A percentile compares a stretch with the other conserved stretches of the same genome.
phyloP scores from a whole-genome alignment of 2,888 invertebrate genomes.

The Bursaphelenchus okinawaensis region DNA sequence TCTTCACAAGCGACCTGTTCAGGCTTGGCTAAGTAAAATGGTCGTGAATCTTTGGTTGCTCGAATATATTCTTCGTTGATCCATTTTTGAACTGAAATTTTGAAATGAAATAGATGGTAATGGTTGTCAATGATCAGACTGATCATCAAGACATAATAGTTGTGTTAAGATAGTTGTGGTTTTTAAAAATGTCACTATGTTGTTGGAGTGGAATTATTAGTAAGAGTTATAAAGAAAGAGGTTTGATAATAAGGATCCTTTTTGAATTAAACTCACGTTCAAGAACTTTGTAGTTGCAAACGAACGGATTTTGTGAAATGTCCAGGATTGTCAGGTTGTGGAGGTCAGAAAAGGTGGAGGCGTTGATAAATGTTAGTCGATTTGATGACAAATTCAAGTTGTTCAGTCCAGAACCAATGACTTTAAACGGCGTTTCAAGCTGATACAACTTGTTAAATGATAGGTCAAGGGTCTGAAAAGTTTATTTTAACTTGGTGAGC shows the following conservation, averaged over 20 bases:
- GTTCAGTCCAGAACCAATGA: slow-evolving; percentile 62
- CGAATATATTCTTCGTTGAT: slow-evolving; percentile 37
- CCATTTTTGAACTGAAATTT: slow-evolving; percentile 32
- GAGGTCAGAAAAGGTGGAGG: slow-evolving; percentile 71
- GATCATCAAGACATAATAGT: no score
- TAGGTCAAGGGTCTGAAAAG: slow-evolving; percentile 38
- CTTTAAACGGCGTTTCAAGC: slow-evolving; percentile 35
- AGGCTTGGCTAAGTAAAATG: slow-evolving; percentile 39
- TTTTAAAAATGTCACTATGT: no score
- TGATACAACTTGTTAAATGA: slow-evolving; percentile 38
- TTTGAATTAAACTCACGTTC: background rate
- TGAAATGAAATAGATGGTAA: background rate
- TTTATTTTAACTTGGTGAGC: background rate
- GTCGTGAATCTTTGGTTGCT: slow-evolving; percentile 31
- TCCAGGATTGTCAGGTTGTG: slow-evolving; percentile 54
- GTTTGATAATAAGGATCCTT: no score
- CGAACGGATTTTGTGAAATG: slow-evolving; percentile 59
- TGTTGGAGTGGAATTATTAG: no score
- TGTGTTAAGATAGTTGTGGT: no score
- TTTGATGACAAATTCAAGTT: slow-evolving; percentile 76
- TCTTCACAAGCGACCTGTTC: slow-evolving; percentile 57
- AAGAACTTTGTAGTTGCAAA: slow-evolving; percentile 37
- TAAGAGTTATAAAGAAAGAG: no score
- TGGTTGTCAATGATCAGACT: no score
- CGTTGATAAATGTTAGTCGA: slow-evolving; percentile 71